phyloP scores from a whole-genome alignment of 2,888 invertebrate genomes.

The Melanargia galathea region DNA sequence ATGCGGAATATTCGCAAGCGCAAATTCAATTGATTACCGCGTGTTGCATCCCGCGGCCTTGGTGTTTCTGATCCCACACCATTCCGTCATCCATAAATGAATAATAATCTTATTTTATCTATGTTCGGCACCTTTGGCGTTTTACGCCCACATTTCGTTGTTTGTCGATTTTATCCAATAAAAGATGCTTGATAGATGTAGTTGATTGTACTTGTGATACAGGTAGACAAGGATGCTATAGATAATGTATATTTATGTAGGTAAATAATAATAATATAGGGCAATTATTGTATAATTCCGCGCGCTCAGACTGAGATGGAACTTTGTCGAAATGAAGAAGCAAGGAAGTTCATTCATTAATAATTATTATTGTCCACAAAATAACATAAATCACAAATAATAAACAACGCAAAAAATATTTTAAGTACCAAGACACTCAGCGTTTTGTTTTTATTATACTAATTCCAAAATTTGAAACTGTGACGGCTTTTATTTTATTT shows the following conservation, averaged over 20 bases:
- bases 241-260: not conserved
- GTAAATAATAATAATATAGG: not conserved
- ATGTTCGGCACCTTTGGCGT: slow-evolving; percentile 50
- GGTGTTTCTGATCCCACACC: slow-evolving; percentile 52
- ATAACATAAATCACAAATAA: too few relatives aligned
- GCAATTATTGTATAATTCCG: too few relatives aligned
- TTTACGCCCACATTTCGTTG: slow-evolving; percentile 44
- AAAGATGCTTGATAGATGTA: slow-evolving; percentile 9
- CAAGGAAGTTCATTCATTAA: too few relatives aligned
- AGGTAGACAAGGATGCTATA: not conserved
- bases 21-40: slow-evolving; percentile 24
- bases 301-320: too few relatives aligned
- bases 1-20: slow-evolving; percentile 26
- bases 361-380: too few relatives aligned
- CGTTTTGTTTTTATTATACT: too few relatives aligned
- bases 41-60: slow-evolving; percentile 51
- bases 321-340: too few relatives aligned
- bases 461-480: too few relatives aligned
- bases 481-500: too few relatives aligned
- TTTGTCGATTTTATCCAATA: slow-evolving; percentile 30
- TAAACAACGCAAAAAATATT: too few relatives aligned
- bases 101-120: slow-evolving; percentile 47
- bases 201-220: not conserved
- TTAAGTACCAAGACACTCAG: too few relatives aligned
- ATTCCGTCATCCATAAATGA: slow-evolving; percentile 44